Base-by-base conservation (phyloP, 2,113 vertebrate species). In the Cyanoliseus patagonus region DNA sequence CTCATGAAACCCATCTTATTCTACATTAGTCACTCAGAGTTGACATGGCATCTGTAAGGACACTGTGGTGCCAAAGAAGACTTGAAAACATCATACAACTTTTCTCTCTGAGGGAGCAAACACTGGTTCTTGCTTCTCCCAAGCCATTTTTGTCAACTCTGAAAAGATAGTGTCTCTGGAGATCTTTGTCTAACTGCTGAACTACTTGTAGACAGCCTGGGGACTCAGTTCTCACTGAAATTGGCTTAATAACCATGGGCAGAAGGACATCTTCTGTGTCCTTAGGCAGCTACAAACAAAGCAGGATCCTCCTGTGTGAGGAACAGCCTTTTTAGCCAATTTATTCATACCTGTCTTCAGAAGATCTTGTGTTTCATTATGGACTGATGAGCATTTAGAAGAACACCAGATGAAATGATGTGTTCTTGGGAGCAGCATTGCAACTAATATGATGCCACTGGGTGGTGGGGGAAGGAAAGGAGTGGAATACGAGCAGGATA, bases 161-260 rank as follows among this genome's bases (percentile, higher is more conserved):
- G 44, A 79, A 83, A 92, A 51, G 6, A n/a, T 0, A 1, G 12
- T 78, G 15, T 89, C 80, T 83, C 53, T 67, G 42, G 30, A 83
- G 64, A 88, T 49, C 42, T 70, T 80, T 82, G 18, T 22, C 63
- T 77, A 46, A 47, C 0, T 9, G 7, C 42, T 86, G 61, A 70
- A 33, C 73, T 49, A 49, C 25, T 39, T 75, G 24, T 3, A 77
- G 52, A 19, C 64, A 89, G 55, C 33, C 61, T 59, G 27, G 28
- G 42, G 46, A 27, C 33, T 88, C 73, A 25, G 17, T 67, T 46
- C 46, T 86, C n/a, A 6, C 39, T 53, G 69, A 84, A 84, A 81
- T 2, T 75, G 64, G 14, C 33, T 90, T 0, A 0, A n/a, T 57
- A n/a, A 69, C 31, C n/a, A 7, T 15, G 25, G 27, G 41, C 33